Conservation (phyloP, 2,113 vertebrate species). For the Otus sunia region DNA sequence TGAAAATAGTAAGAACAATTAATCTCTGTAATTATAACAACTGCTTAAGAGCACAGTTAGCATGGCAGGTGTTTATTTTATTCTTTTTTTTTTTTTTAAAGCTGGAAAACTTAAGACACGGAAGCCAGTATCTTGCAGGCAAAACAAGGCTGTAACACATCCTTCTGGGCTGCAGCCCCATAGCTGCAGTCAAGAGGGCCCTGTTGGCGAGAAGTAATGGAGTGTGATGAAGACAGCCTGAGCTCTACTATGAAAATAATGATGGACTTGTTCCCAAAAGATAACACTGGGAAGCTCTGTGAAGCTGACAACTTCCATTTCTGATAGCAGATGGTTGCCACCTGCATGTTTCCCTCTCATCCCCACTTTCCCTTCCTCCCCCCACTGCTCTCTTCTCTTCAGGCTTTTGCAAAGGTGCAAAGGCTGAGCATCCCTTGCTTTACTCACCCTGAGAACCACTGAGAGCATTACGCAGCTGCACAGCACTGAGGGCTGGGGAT, state of each 20-base stretch:
- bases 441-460: background rate
- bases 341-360: background rate
- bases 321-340: constrained; percentile 38
- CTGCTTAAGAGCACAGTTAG: background rate
- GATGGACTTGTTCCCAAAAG: constrained; percentile 15
- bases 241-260: constrained; percentile 11
- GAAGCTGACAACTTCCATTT: background rate
- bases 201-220: background rate
- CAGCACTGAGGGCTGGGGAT: background rate
- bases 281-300: constrained; percentile 11
- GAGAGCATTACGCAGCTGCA: background rate
- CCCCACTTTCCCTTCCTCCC: background rate
- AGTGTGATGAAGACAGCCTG: constrained; percentile 16
- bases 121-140: background rate
- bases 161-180: background rate
- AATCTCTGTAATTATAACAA: background rate
- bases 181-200: background rate
- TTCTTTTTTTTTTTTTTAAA: background rate
- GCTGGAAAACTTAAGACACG: background rate
- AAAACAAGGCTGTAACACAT: background rate
- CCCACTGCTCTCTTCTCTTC: background rate
- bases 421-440: background rate
- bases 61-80: background rate
- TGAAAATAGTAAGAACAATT: constrained; percentile 44
- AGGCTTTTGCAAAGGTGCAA: constrained; percentile 6